Base-by-base conservation (phyloP, 1,140 invertebrate genomes). In the Vanessa atalanta region DNA sequence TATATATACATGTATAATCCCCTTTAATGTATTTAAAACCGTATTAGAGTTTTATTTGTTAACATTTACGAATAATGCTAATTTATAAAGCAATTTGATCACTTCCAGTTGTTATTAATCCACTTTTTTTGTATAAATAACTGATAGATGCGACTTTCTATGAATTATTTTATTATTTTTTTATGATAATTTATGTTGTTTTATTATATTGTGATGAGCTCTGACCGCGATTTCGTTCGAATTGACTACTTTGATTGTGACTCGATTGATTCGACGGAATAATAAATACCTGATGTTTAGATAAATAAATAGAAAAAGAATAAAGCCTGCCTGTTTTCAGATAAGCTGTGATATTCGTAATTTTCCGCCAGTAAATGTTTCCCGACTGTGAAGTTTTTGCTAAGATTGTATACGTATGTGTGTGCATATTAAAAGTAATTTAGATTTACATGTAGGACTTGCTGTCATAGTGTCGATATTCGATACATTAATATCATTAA, bases 11-110 rank as follows among this genome's bases (percentile, higher is more conserved):
- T 23, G n/a, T n/a, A 15, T 68, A 60, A 68, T 51, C 69, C 47
- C 13, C 26, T 31, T 31, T 64, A 73, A 73, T 68, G 65, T 70
- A 65, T 75, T 47, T 64, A 70, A 63, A 69, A 64, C 67, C 51
- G 53, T 50, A 71, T 71, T 63, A 53, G 60, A 71, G 20, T 20
- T 43, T 64, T 61, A 71, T 68, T 68, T 71, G 60, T 64, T 51
- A 63, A 64, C 60, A 57, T 70, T 64, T n/a, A 15, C 64, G 26
- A 50, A 57, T 65, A 64, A 71, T 64, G 47, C 69, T 71, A 71
- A 71, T 71, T 71, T 71, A 71, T 71, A 60, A 51, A 48, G 69
- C 60, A 26, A 63, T 70, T 37, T 47, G 61, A 53, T 63, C 68
- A 15, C 37, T 13, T 70, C 48, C 57, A 43, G 9, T 48, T 51